Conservation (phyloP, 2,113 vertebrate species). For the Suricata suricatta region DNA sequence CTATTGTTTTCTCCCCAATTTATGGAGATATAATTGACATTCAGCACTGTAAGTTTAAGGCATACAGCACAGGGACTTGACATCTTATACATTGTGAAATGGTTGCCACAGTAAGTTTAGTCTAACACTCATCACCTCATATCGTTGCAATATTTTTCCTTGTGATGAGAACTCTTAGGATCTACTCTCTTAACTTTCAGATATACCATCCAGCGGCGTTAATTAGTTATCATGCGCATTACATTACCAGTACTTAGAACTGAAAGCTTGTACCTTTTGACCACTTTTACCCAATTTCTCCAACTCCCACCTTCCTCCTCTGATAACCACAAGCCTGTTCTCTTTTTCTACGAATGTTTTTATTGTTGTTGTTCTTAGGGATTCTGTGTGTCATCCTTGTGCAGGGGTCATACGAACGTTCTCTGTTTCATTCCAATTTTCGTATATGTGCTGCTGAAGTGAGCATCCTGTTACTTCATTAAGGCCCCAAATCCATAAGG, state of each 20-base stretch:
- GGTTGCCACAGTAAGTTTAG: background rate
- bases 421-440: background rate
- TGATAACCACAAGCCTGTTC: background rate
- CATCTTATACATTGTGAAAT: background rate
- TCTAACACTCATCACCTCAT: background rate
- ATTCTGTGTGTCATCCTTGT: background rate
- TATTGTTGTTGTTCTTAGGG: too few species aligned
- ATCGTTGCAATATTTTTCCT: background rate
- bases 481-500: background rate
- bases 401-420: background rate
- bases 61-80: background rate
- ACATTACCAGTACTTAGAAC: background rate
- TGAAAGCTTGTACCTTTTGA: background rate
- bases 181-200: background rate
- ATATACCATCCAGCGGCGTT: background rate
- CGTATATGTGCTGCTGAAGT: background rate
- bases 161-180: background rate
- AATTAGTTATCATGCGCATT: background rate
- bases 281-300: background rate
- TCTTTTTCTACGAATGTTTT: background rate
- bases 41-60: background rate
- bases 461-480: background rate
- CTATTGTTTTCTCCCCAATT: background rate
- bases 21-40: background rate
- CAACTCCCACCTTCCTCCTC: background rate